Evolutionary conservation across 2,888 invertebrate species (phyloP).

Genomic region (Operophtera brumata): DNA sequence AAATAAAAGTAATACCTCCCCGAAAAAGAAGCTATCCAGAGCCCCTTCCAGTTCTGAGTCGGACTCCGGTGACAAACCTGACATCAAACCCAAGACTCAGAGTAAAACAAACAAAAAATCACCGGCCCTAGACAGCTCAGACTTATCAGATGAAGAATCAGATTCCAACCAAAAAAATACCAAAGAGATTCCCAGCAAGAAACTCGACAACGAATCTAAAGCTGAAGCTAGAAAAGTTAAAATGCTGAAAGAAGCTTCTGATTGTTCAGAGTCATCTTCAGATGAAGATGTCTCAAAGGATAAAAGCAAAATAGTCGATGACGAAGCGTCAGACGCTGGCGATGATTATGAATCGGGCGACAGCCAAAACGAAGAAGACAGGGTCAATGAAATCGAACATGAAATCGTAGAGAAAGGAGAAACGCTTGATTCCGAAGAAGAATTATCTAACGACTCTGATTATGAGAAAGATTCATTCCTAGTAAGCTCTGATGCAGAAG

Average conservation of each 20-base stretch:
- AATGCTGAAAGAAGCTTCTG: neutral
- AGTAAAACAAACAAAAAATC: conserved; percentile 5
- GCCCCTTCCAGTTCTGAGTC: conserved; percentile 10
- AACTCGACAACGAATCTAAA: neutral
- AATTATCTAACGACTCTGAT: conserved; percentile 66
- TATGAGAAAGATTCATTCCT: conserved; percentile 80
- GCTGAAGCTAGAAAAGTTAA: conserved; percentile 1
- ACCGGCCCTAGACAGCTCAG: conserved; percentile 6
- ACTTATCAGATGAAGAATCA: conserved; percentile 4
- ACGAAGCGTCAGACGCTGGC: conserved; percentile 67
- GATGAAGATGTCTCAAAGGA: conserved; percentile 37
- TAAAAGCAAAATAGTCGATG: conserved; percentile 48
- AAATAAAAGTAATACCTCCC: neutral
- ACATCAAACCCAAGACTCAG: neutral
- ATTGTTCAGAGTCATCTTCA: conserved; percentile 28
- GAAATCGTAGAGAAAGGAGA: conserved; percentile 75
- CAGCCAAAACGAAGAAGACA: conserved; percentile 73
- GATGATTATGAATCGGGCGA: conserved; percentile 73
- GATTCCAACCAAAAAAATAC: neutral
- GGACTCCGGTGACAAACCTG: conserved; percentile 9
- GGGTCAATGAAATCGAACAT: conserved; percentile 70
- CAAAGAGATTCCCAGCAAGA: conserved; percentile 5
- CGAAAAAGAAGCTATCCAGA: neutral
- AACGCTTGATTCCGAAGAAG: conserved; percentile 73
- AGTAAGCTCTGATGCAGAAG: conserved; percentile 74